A percentile compares a stretch with the other conserved stretches of the same genome.
These are phyloP conservation scores for Agrilus cyanescens DNA, from an alignment of 2,888 invertebrate genomes.

Conservation along the genomic window DNA sequence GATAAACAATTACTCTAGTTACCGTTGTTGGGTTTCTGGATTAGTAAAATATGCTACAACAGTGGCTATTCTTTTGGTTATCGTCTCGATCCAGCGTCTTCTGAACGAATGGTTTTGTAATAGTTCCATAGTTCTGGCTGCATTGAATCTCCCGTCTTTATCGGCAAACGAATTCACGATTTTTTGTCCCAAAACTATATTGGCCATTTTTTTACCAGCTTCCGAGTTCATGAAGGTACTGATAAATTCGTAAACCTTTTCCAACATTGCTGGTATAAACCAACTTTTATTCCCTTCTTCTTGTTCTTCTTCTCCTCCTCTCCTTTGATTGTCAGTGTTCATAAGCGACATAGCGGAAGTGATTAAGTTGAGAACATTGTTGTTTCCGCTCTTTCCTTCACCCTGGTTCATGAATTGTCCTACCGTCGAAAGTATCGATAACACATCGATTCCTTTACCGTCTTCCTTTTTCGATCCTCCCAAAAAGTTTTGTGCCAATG, in stretches of 20 bases:
- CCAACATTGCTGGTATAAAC: constrained; percentile 58
- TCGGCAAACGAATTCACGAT: constrained; percentile 58
- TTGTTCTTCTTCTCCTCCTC: constrained; percentile 14
- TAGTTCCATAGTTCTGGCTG: constrained; percentile 60
- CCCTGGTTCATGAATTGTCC: constrained; percentile 15
- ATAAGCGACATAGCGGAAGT: constrained; percentile 1
- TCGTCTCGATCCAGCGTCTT: constrained; percentile 66
- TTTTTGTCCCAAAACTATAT: constrained; percentile 58
- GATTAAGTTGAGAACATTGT: too few species aligned
- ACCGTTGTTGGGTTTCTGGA: constrained; percentile 64
- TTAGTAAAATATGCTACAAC: constrained; percentile 63
- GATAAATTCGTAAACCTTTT: constrained; percentile 61
- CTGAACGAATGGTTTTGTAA: constrained; percentile 72
- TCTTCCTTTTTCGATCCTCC: too few species aligned
- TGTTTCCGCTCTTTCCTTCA: too few species aligned
- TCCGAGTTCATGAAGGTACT: constrained; percentile 71
- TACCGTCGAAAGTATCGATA: constrained; percentile 13
- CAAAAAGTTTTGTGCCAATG: too few species aligned
- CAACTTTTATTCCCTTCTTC: constrained; percentile 42
- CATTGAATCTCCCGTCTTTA: constrained; percentile 56
- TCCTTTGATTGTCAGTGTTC: constrained; percentile 4
- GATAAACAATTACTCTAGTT: constrained; percentile 23
- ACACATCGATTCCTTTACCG: too few species aligned
- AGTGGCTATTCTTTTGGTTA: constrained; percentile 63
- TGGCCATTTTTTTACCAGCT: constrained; percentile 59